Conservation (phyloP, 2,113 vertebrate species). For the Rana temporaria region DNA sequence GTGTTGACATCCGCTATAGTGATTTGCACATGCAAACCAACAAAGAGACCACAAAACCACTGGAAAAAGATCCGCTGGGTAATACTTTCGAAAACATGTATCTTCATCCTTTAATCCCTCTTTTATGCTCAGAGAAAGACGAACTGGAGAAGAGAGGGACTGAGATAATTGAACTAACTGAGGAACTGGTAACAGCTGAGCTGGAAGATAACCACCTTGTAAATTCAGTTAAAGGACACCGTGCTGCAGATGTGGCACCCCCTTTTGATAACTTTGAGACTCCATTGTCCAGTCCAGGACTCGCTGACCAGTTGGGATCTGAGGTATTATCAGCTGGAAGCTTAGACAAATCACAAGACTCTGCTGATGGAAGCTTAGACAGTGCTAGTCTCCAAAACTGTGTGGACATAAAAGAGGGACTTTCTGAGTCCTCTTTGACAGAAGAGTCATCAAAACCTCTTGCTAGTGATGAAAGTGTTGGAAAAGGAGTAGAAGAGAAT, state of each 20-base stretch:
- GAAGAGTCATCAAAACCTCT: not conserved
- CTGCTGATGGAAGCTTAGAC: not conserved
- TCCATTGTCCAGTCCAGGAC: slow-evolving; percentile 58
- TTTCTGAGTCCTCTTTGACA: not conserved
- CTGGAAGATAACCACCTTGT: slow-evolving; percentile 65
- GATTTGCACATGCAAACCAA: slow-evolving; percentile 66
- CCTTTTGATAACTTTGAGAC: slow-evolving; percentile 62
- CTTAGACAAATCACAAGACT: slow-evolving; percentile 47
- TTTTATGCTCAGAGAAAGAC: slow-evolving; percentile 62
- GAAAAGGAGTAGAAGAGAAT: not conserved
- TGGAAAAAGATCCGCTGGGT: slow-evolving; percentile 70
- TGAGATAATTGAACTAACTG: slow-evolving; percentile 70
- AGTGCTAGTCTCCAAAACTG: slow-evolving; percentile 27
- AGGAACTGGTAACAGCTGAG: slow-evolving; percentile 63
- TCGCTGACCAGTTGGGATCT: slow-evolving; percentile 51
- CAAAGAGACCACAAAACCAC: slow-evolving; percentile 62
- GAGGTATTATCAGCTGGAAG: slow-evolving; percentile 46
- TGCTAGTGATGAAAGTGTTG: not conserved
- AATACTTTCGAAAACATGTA: slow-evolving; percentile 65
- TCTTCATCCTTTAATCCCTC: slow-evolving; percentile 71
- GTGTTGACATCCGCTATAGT: slow-evolving; percentile 67
- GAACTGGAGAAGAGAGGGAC: slow-evolving; percentile 70
- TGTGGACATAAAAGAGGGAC: not conserved
- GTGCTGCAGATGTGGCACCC: slow-evolving; percentile 49
- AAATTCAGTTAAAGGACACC: slow-evolving; percentile 14